A percentile compares a stretch with the other conserved stretches of the same genome.
Conservation (phyloP, 1,140 invertebrate genomes). For the Portunus trituberculatus region DNA sequence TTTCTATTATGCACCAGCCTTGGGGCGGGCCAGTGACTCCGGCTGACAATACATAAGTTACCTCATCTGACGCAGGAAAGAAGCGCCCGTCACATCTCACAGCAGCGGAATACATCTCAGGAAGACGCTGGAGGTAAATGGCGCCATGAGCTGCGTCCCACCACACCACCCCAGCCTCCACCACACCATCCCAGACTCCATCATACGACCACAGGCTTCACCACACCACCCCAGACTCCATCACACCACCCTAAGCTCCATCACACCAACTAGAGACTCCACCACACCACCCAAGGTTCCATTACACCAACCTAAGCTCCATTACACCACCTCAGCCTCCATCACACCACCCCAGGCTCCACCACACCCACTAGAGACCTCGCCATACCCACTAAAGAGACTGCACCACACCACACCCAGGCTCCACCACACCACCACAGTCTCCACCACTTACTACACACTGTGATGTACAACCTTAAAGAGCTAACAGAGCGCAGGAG, state of each 20-base stretch:
- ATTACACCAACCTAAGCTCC: too few species aligned
- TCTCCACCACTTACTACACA: neutral
- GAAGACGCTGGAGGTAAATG: neutral
- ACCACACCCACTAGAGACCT: neutral
- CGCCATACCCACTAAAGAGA: neutral
- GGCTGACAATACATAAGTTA: constrained; percentile 3
- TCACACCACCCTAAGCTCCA: neutral
- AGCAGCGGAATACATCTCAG: neutral
- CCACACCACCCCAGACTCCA: too few species aligned
- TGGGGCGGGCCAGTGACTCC: neutral
- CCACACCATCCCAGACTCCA: neutral
- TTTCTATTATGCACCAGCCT: neutral
- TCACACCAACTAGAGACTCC: neutral
- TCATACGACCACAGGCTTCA: neutral
- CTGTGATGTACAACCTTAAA: too few species aligned
- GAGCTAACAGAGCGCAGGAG: too few species aligned
- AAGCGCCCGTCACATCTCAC: neutral
- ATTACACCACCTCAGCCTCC: neutral
- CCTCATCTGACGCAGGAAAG: neutral
- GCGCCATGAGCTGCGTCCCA: neutral
- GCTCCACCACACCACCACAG: neutral
- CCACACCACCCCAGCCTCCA: neutral
- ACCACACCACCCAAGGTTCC: too few species aligned
- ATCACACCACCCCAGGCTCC: neutral
- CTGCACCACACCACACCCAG: neutral